Base-by-base conservation (phyloP, 2,888 invertebrate genomes). In the Diarsia brunnea region DNA sequence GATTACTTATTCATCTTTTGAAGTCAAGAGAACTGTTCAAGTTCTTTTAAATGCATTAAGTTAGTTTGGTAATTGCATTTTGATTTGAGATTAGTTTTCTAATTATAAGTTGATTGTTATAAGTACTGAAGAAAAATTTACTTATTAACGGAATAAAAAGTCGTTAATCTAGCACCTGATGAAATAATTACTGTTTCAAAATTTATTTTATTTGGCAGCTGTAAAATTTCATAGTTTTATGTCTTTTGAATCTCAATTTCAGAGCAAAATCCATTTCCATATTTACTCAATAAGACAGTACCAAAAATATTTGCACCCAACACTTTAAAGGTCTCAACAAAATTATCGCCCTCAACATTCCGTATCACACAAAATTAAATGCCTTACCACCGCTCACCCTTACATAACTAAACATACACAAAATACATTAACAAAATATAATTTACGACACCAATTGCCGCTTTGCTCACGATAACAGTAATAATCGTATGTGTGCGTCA, bases 361-460 rank as follows among this genome's bases (percentile, higher is more conserved):
- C 70, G n/a, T 79, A 64, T 61, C 60, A 51, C 55, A 75, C 65
- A 70, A 74, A 68, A 70, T 81, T 55, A 60, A 70, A 64, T 68
- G 49, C 53, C 75, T 45, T 53, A 58, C 60, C 75, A 47, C 21
- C 53, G 21, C 65, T 49, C 60, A 58, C 31, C 38, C 31, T 49
- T 14, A 67, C 24, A 47, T 53, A 55, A 21, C 63, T 53, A 51
- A 79, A 45, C 31, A 81, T 43, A 69, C 53, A 65, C 27, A 27
- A 60, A 71, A 70, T 64, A 82, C 72, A 75, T 76, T 66, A 82
- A 66, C 69, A 73, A 71, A 74, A 82, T 66, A 73, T 75, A 78
- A 85, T 85, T 73, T 73, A 84, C 69, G 70, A 73, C 68, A 65
- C 24, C 75, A 79, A 84, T 85, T 85, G 75, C 75, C 78, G 69